Evolutionary conservation across 2,888 invertebrate species (phyloP), one percentile per base, ranked within the genome.

Genomic region (Abrostola tripartita): DNA sequence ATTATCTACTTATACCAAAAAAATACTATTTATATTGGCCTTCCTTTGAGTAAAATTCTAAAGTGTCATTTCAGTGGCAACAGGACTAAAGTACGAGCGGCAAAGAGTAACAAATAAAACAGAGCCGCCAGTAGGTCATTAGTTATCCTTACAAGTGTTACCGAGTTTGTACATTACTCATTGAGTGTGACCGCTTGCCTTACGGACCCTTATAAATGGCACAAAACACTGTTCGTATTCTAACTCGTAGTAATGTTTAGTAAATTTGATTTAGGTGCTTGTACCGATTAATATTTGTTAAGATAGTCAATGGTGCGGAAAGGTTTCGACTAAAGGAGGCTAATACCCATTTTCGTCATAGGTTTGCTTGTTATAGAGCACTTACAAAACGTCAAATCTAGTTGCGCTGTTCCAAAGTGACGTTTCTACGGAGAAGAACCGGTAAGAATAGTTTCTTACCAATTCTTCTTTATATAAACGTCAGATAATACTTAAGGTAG

Each of bases 121-220:
- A 52, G 52, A 69, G 58, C 60, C 62, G n/a, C 53, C 8, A 49
- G 41, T 35, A 36, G 24, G 60, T 69, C 74, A 52, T 72, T 61
- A 72, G 52, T 74, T 69, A 71, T 47, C 12, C 65, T 42, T 52
- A 52, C 71, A 72, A 69, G 60, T 72, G 71, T 74, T 55, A 58
- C 49, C 58, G 71, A 71, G 52, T 51, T 10, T 51, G 44, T 35
- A 50, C 64, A 74, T 69, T 64, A 69, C 24, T 71, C 74, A 61
- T 56, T 62, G 47, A 54, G 49, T 37, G 14, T 8, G 38, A 10
- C 37, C 37, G 11, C 12, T 47, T 51, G n/a, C 4, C 41, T 24
- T 73, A 54, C 41, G 41, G n/a, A 38, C 24, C 50, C 4, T 44
- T 50, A 50, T 68, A 41, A 51, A 68, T 63, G 50, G 50, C 24